Conservation (phyloP, 1,140 invertebrate genomes). For the Hypothenemus hampei region DNA sequence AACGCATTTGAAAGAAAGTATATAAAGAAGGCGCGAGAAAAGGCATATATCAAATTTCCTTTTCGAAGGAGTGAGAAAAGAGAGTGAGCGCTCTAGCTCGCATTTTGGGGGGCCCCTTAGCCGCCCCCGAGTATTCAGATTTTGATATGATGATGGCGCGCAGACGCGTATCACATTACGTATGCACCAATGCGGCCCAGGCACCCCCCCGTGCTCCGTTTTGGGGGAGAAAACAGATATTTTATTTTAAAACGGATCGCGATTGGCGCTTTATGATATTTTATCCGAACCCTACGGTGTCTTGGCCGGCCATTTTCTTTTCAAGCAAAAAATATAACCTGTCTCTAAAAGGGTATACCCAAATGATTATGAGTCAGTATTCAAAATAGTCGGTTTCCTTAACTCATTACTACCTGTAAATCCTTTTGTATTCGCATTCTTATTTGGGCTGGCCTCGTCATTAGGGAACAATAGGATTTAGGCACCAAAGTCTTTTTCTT, state of each 20-base stretch:
- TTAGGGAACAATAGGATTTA: no score
- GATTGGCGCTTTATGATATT: conserved; percentile 35
- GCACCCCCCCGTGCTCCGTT: conserved; percentile 27
- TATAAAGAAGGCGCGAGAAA: conserved; percentile 22
- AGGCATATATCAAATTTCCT: conserved; percentile 23
- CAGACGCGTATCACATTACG: conserved; percentile 37
- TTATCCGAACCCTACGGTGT: no score
- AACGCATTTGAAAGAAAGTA: conserved; percentile 16
- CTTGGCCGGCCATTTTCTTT: no score
- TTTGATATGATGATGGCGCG: conserved; percentile 34
- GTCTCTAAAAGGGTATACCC: no score
- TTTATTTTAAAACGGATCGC: conserved; percentile 36
- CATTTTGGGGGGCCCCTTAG: conserved; percentile 13
- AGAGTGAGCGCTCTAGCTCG: neutral
- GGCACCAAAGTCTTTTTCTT: no score
- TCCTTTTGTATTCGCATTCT: no score
- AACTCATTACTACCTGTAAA: no score
- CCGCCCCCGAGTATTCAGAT: conserved; percentile 36
- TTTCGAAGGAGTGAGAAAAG: neutral
- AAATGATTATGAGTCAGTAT: no score
- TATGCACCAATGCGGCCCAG: conserved; percentile 38
- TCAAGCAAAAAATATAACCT: no score
- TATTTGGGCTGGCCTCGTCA: no score
- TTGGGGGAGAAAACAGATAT: conserved; percentile 29
- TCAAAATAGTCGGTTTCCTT: no score